phyloP scores from a whole-genome alignment of 1,140 invertebrate species.

The Bemisia tabaci region DNA sequence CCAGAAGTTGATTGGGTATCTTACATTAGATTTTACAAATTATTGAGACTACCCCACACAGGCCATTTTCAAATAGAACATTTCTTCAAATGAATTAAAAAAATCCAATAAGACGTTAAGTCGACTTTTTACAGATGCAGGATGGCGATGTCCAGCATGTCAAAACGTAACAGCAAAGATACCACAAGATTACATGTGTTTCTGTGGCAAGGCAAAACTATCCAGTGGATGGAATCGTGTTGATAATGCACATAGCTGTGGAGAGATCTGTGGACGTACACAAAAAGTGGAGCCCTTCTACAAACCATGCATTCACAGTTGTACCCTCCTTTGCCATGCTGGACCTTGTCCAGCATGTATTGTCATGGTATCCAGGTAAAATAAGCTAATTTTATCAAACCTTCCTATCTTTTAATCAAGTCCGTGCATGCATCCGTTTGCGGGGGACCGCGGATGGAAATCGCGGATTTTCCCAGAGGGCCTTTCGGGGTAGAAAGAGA shows the following conservation, averaged over 20 bases:
- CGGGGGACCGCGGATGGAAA: no score
- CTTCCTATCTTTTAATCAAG: no score
- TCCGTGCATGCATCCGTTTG: no score
- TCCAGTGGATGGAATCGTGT: constrained; percentile 38
- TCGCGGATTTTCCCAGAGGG: no score
- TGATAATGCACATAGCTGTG: constrained; percentile 76
- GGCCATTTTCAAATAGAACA: not conserved
- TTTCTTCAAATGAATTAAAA: constrained; percentile 9
- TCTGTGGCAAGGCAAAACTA: constrained; percentile 53
- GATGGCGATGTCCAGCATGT: constrained; percentile 88
- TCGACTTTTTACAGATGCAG: constrained; percentile 39
- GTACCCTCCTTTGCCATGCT: constrained; percentile 80
- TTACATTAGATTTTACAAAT: not conserved
- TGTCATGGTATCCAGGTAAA: constrained; percentile 34
- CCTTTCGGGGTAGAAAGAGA: no score
- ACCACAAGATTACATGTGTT: constrained; percentile 64
- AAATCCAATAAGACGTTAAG: constrained; percentile 5
- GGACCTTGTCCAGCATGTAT: constrained; percentile 59
- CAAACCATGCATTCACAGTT: constrained; percentile 57
- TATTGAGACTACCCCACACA: not conserved
- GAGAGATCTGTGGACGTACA: constrained; percentile 59
- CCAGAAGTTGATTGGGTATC: not conserved
- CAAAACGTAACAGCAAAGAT: constrained; percentile 53
- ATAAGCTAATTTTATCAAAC: no score
- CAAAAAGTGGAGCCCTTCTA: constrained; percentile 31